phyloP scores from a whole-genome alignment of 2,888 invertebrate genomes.

The Orgyia antiqua region DNA sequence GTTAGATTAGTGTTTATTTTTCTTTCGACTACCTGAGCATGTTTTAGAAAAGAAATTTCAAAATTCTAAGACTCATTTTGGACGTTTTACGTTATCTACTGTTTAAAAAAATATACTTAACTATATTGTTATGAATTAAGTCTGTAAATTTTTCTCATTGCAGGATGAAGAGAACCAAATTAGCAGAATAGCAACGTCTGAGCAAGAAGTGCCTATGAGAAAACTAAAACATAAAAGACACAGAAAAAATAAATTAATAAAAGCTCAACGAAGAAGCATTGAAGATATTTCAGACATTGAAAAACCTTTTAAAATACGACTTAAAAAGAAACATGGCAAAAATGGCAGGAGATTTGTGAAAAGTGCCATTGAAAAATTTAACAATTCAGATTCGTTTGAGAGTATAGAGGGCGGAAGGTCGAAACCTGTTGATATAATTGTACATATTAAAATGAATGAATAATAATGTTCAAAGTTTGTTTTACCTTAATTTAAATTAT shows the following conservation, averaged over 20 bases:
- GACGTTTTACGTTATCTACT: too few relatives aligned
- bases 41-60: too few relatives aligned
- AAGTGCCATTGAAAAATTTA: slow-evolving; percentile 4
- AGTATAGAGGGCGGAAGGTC: slow-evolving; percentile 6
- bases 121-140: too few relatives aligned
- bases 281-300: not conserved
- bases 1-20: too few relatives aligned
- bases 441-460: slow-evolving; percentile 50
- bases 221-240: not conserved
- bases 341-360: slow-evolving; percentile 18
- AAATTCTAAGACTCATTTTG: too few relatives aligned
- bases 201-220: not conserved
- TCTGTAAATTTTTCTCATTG: slow-evolving; percentile 1
- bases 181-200: not conserved
- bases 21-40: too few relatives aligned
- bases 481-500: too few relatives aligned
- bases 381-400: slow-evolving; percentile 15
- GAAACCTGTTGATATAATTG: slow-evolving; percentile 46
- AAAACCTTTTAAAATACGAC: not conserved
- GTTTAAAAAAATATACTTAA: too few relatives aligned
- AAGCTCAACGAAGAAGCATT: not conserved
- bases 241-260: not conserved
- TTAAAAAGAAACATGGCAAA: not conserved
- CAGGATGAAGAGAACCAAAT: not conserved
- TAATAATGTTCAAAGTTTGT: slow-evolving; percentile 6